Evolutionary conservation across 2,888 invertebrate species (phyloP), one percentile per base, ranked within the genome.

Genomic region (Seira musarum): DNA sequence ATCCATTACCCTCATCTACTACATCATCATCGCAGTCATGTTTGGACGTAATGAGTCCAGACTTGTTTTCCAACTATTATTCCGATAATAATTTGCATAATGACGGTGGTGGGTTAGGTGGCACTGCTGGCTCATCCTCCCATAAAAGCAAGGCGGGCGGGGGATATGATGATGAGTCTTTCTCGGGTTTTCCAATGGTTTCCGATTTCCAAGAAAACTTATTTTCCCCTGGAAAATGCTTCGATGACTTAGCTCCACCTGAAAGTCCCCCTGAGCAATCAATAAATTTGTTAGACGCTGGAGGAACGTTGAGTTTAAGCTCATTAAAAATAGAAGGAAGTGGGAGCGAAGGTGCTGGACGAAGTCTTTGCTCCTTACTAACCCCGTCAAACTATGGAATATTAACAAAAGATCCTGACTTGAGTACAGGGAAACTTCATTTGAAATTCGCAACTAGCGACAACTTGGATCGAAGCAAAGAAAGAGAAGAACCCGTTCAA

Each of bases 101-200:
- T 1, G 19, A 30, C n/a, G 65, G 67, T n/a, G 66, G 30, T 60
- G 22, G 69, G 3, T 67, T 68, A 17, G 78, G 78, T 24, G 49
- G 46, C 24, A 78, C 78, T 10, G 60, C 67, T 5, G 71, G 73
- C n/a, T 24, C 40, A 8, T 77, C 77, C 22, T 70, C 77, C n/a
- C 71, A 78, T 24, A 78, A 78, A 25, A 71, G 78, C 22, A 78
- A 78, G 30, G 78, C 71, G 3, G 78, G 78, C 8, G 78, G 67
- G 21, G 67, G 75, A 46, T 61, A 67, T 46, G 64, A 65, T 15
- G 77, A 77, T 70, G 70, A 77, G 5, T 30, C 70, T 21, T 77
- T 70, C n/a, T 57, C 65, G 1, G 61, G 78, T 1, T 78, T 78
- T 30, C 78, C 78, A 17, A 61, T 78, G 21, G 71, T 78, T 1